Conservation (phyloP, 2,797 vertebrate species). For the Hydrocynus forskahlii region DNA sequence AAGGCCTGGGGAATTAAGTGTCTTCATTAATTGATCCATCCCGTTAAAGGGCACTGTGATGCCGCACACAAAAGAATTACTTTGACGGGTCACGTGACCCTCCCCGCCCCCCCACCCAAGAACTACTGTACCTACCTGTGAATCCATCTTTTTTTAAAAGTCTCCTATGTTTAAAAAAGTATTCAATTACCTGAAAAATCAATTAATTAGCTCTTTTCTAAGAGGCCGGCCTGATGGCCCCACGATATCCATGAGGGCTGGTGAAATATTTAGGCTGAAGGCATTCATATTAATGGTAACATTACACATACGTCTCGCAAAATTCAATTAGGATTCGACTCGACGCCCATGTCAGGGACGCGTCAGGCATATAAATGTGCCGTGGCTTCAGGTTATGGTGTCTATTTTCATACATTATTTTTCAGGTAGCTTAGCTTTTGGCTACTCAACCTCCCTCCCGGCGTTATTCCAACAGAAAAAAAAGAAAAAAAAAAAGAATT, state of each 20-base stretch:
- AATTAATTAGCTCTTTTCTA: constrained; percentile 80
- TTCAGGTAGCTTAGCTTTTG: constrained; percentile 81
- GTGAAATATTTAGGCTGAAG: constrained; percentile 83
- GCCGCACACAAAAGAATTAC: constrained; percentile 66
- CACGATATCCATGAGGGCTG: constrained; percentile 78
- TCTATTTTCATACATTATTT: constrained; percentile 81
- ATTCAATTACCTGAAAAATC: constrained; percentile 78
- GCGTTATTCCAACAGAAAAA: constrained; percentile 76
- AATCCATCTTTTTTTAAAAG: constrained; percentile 62
- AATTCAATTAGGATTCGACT: constrained; percentile 85
- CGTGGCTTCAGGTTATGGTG: constrained; percentile 82
- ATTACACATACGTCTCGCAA: constrained; percentile 83
- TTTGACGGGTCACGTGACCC: constrained; percentile 52
- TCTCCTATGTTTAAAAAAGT: constrained; percentile 53
- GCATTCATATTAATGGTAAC: constrained; percentile 86
- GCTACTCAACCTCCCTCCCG: constrained; percentile 76
- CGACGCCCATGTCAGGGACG: constrained; percentile 80
- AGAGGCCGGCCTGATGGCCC: constrained; percentile 77
- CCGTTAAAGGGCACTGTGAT: constrained; percentile 67
- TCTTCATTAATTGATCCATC: constrained; percentile 79
- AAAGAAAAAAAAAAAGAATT: constrained; percentile 72
- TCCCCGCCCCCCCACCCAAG: background rate
- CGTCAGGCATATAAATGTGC: constrained; percentile 86
- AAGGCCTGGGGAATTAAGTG: constrained; percentile 73
- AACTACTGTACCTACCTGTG: constrained; percentile 59